Evolutionary conservation across 2,797 vertebrate genomes (phyloP), one percentile per base, ranked within the genome.

Genomic region (Artibeus jamaicensis): DNA sequence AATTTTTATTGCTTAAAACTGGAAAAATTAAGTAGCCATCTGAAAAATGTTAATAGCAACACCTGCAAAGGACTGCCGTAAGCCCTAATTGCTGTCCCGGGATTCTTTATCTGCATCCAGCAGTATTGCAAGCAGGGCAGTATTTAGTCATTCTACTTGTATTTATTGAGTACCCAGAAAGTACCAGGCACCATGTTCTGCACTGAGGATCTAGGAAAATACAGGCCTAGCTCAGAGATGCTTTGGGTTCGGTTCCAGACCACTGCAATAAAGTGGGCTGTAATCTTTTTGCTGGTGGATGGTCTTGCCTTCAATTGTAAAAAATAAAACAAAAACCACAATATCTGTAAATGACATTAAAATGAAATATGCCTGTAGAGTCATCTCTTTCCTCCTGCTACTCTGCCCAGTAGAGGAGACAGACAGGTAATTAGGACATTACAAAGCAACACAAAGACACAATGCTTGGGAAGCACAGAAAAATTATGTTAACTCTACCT

Each of bases 1-100:
- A 93, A 94, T 89, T 59, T 46, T 57, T 94, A 89, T 90, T n/a
- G 89, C 76, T 92, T 82, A 91, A 94, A 86, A 70, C 53, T 21
- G 26, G 70, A 82, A 90, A 55, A 92, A 67, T 81, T 24, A 95
- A 85, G 37, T 46, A 91, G 50, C 37, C 86, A 37, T 67, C 57
- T 78, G 77, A 96, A 42, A 91, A 93, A 95, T 16, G 85, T 78
- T 71, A 93, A 95, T 39, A 89, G 83, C 50, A 62, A 71, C 15
- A 5, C 46, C 34, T 16, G 77, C 50, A 68, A 62, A 39, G 76
- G 50, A 39, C 57, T 50, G 34, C n/a, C 37, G 2, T 4, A 44
- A 26, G 19, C 89, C 67, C 53, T 57, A 42, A 34, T 68, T 39
- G 48, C 24, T 68, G 29, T 48, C 91, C 32, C 78, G 82, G n/a